Evolutionary conservation across 2,113 vertebrate species (phyloP), one percentile per base, ranked within the genome.

Genomic region (Phylloscopus whistleri): DNA sequence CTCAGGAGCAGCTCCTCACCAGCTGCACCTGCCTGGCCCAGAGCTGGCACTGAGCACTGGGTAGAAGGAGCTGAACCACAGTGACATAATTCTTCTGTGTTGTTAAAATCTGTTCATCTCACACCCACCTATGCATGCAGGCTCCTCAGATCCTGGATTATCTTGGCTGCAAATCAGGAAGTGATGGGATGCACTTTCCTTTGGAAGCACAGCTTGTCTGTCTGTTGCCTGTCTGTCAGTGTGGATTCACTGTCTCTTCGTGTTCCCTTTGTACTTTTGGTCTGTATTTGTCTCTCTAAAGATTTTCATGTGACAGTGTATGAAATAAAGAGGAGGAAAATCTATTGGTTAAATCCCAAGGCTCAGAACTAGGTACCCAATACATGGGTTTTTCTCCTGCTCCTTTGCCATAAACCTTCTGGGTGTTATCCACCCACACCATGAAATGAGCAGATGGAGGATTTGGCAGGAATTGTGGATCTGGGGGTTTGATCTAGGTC

Each of bases 151-250:
- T 70, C 64, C 43, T 59, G 59, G 64, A 35, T 70, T 81, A 41
- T 44, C 44, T 62, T 84, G 82, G 88, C 93, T 90, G 90, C 76
- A 75, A 63, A 72, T 74, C 68, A 90, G 93, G 73, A 93, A 92
- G 88, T 59, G 88, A 87, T 89, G 85, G 73, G 88, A 95, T 90
- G 92, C 6, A 0, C 88, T 90, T 90, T 72, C 77, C 60, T 68
- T 72, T 69, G 53, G 76, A 90, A 96, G 73, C 93, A 94, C 39
- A 79, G 58, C 80, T 90, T 79, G 30, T 84, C 79, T 90, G 58
- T 91, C 64, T 87, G 33, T 70, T 79, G 26, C 64, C 81, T 53
- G 85, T 94, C 82, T 6, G 7, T 87, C 79, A 59, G 63, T 43
- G 44, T 90, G 83, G 73, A 75, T 75, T 93, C 68, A 18, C 69